These are phyloP conservation scores for Bubo bubo DNA, from an alignment of 2,113 vertebrate genomes.

Conservation along the genomic window DNA sequence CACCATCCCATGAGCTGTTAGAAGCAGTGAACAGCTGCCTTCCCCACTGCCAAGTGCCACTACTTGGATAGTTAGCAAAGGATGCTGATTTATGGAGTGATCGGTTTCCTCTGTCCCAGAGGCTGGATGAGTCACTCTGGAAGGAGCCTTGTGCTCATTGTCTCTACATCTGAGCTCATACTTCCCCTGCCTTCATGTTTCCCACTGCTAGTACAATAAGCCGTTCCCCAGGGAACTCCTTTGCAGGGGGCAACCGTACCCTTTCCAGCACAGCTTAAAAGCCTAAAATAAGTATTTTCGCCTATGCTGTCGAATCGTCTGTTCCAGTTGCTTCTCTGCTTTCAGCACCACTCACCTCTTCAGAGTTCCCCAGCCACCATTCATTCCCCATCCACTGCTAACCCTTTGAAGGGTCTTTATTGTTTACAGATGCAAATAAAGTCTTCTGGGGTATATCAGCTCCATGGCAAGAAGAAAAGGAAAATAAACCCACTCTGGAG, in stretches of 20 bases:
- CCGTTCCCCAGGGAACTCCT: conserved; percentile 15
- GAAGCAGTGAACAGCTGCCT: conserved; percentile 14
- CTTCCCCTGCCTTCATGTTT: conserved; percentile 58
- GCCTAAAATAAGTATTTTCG: background rate
- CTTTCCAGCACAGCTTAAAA: conserved; percentile 15
- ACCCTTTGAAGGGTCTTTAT: background rate
- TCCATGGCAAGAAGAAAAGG: background rate
- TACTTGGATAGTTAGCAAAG: conserved; percentile 10
- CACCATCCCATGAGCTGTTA: background rate
- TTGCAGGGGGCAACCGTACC: background rate
- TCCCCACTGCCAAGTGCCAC: conserved; percentile 9
- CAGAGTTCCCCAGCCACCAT: background rate
- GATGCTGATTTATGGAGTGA: conserved; percentile 37
- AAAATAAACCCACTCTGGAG: background rate
- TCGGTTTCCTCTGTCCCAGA: conserved; percentile 36
- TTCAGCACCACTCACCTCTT: background rate
- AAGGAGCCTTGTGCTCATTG: conserved; percentile 51
- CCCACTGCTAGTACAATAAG: conserved; percentile 30
- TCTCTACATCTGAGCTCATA: conserved; percentile 53
- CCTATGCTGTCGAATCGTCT: rapidly evolving
- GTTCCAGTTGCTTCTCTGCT: background rate
- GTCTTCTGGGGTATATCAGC: background rate
- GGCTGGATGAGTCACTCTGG: conserved; percentile 55
- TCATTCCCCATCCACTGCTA: background rate
- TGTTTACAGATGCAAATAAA: background rate